Conservation (phyloP, 2,797 vertebrate genomes). For the Girardinus metallicus region DNA sequence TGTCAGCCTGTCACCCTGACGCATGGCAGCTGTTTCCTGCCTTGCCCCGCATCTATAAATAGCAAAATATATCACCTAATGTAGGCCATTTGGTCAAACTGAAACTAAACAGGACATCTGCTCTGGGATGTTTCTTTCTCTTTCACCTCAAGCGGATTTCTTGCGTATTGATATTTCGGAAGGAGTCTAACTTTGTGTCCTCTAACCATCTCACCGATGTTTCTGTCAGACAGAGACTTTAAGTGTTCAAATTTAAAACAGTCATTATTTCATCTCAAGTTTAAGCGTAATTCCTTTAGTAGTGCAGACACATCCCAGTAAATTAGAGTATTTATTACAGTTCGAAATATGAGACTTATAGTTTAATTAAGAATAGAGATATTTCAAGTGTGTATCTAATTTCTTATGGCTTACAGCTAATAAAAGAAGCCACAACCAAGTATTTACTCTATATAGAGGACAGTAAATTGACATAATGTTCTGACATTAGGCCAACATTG, state of each 20-base stretch:
- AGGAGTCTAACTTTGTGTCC: conserved; percentile 15
- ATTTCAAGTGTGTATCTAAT: background rate
- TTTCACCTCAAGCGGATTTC: conserved; percentile 55
- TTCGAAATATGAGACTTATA: background rate
- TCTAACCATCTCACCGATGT: conserved; percentile 10
- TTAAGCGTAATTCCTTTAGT: conserved; percentile 12
- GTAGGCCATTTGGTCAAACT: conserved; percentile 81
- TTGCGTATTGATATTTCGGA: conserved; percentile 38
- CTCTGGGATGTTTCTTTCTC: conserved; percentile 43
- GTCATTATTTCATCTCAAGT: conserved; percentile 38
- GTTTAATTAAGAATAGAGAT: background rate
- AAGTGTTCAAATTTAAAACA: conserved; percentile 8
- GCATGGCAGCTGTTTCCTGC: conserved; percentile 79
- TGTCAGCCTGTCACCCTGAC: conserved; percentile 78
- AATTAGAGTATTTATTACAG: background rate
- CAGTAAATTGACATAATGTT: background rate
- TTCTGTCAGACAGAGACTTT: conserved; percentile 43
- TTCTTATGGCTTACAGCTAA: background rate
- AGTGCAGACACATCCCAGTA: background rate
- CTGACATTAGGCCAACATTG: background rate
- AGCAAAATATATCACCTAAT: conserved; percentile 77
- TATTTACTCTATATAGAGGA: background rate
- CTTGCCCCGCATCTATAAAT: conserved; percentile 76
- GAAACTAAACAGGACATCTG: conserved; percentile 69
- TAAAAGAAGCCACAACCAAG: background rate